A percentile compares a stretch with the other conserved stretches of the same genome.
phyloP scores from a whole-genome alignment of 2,797 vertebrate species.

The Poeciliopsis gracilis region DNA sequence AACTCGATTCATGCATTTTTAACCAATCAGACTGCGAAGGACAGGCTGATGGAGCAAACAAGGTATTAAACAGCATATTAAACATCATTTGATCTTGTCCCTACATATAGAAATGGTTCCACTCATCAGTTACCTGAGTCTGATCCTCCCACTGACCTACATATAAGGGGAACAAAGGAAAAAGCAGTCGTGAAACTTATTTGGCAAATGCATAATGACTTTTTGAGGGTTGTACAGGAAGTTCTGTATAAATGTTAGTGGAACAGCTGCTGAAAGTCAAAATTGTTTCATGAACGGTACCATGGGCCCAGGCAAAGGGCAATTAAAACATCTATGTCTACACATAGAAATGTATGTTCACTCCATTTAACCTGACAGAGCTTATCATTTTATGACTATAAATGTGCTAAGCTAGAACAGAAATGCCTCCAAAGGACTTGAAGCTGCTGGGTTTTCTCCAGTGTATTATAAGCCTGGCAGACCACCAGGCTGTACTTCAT shows the following conservation, averaged over 20 bases:
- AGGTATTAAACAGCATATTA: conserved; percentile 52
- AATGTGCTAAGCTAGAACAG: neutral
- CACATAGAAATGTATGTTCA: neutral
- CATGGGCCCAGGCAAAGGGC: neutral
- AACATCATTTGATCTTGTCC: conserved; percentile 46
- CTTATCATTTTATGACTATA: neutral
- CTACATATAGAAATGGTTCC: conserved; percentile 52
- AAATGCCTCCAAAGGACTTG: neutral
- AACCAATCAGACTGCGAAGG: conserved; percentile 16
- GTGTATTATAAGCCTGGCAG: no score
- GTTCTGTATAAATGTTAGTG: no score
- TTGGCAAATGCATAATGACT: no score
- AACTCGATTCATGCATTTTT: conserved; percentile 36
- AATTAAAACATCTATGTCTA: neutral
- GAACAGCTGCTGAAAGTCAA: neutral
- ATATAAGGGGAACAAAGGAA: conserved; percentile 35
- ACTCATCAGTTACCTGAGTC: conserved; percentile 30
- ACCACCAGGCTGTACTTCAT: no score
- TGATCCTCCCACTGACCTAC: conserved; percentile 58
- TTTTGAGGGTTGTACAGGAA: no score
- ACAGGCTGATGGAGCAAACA: conserved; percentile 28
- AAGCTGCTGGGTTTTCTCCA: neutral
- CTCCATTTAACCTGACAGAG: neutral
- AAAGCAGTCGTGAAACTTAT: no score
- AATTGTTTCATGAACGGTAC: neutral